A percentile compares a stretch with the other conserved stretches of the same genome.
These are phyloP conservation scores for Dolomedes plantarius DNA, from an alignment of 2,888 invertebrate genomes.

Conservation along the genomic window DNA sequence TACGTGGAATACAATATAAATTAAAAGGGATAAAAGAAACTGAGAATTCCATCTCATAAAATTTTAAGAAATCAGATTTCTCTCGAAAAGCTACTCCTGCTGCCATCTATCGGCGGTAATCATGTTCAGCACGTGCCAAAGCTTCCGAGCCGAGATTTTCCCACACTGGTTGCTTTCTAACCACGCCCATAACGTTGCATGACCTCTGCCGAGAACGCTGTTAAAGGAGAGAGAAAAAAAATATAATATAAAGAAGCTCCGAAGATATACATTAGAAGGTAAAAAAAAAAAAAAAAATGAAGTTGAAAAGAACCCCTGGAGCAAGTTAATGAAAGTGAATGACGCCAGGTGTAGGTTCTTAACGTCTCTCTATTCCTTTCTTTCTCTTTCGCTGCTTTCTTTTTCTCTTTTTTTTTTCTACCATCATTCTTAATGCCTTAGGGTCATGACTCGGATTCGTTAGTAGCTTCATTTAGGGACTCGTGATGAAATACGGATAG, in stretches of 20 bases:
- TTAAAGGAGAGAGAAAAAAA: neutral
- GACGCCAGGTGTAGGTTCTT: slow-evolving; percentile 48
- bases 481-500: neutral
- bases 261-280: neutral
- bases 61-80: too few relatives aligned
- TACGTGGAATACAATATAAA: too few relatives aligned
- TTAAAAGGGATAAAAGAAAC: too few relatives aligned
- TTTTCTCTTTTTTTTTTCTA: neutral
- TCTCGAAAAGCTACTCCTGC: neutral
- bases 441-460: slow-evolving; percentile 1
- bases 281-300: neutral
- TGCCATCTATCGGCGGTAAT: neutral
- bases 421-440: neutral
- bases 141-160: neutral
- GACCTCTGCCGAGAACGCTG: neutral
- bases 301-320: neutral
- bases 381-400: neutral
- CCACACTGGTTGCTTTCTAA: slow-evolving; percentile 9
- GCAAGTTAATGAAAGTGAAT: slow-evolving; percentile 56
- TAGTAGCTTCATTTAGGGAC: neutral
- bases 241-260: neutral
- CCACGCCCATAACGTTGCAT: slow-evolving; percentile 16
- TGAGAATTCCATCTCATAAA: too few relatives aligned
- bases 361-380: neutral
- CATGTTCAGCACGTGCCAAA: neutral